Percentiles rank a stretch among this genome's conserved stretches.
phyloP scores from a whole-genome alignment of 1,140 invertebrate genomes.

The Protaetia brevitarsis region DNA sequence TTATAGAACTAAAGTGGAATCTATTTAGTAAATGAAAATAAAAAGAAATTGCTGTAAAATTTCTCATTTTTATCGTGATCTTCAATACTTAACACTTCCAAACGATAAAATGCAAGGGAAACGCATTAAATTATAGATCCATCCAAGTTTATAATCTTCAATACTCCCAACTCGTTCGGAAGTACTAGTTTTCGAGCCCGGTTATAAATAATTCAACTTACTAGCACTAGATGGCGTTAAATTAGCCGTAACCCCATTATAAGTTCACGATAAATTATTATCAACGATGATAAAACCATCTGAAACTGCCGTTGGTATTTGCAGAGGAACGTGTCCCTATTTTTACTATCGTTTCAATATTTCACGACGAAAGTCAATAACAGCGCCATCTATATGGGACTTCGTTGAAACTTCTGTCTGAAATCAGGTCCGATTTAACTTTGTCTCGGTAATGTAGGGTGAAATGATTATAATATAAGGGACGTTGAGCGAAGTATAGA shows the following conservation, averaged over 20 bases:
- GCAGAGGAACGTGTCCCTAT: background rate
- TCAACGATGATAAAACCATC: background rate
- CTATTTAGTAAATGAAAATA: too few relatives aligned
- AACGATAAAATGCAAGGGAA: too few relatives aligned
- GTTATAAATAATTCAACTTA: background rate
- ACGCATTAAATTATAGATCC: too few relatives aligned
- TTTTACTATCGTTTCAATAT: constrained; percentile 16
- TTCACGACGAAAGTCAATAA: constrained; percentile 9
- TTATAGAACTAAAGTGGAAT: too few relatives aligned
- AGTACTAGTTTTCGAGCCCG: too few relatives aligned
- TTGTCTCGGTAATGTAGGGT: background rate
- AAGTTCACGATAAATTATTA: background rate
- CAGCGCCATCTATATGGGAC: constrained; percentile 6
- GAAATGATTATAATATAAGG: too few relatives aligned
- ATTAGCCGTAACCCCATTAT: constrained; percentile 1
- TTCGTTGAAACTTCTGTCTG: background rate
- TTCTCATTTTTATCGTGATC: too few relatives aligned
- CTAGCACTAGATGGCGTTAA: background rate
- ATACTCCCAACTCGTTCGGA: too few relatives aligned
- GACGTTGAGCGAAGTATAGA: too few relatives aligned
- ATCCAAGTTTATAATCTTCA: too few relatives aligned
- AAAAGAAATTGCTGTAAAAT: too few relatives aligned
- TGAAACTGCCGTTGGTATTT: background rate
- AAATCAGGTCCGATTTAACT: constrained; percentile 3
- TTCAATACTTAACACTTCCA: too few relatives aligned